Evolutionary conservation across 2,113 vertebrate species (phyloP), one percentile per base, ranked within the genome.

Genomic region (Ameiurus melas): DNA sequence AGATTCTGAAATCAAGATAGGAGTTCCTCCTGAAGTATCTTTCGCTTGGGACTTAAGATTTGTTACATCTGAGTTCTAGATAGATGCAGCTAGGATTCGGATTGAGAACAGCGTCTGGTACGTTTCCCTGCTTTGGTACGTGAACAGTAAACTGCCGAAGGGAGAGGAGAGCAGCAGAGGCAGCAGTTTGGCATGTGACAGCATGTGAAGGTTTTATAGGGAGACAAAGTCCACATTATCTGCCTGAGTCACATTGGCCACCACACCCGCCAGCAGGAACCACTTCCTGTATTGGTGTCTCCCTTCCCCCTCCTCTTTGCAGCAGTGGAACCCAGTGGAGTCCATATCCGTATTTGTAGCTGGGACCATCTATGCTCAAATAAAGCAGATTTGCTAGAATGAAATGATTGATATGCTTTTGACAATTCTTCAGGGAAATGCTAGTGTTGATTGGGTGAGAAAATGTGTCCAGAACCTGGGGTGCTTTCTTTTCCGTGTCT

Each of bases 181-280:
- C 82, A 84, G 70, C 83, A 33, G 17, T 62, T 68, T 43, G 51
- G 22, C 87, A 80, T 85, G 83, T 85, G 87, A 88, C 83, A 25
- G 62, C 83, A 68, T 58, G 73, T 80, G 87, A 88, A 79, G 81
- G 27, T 79, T 75, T 90, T 86, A 86, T 84, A 80, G 83, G 78
- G 70, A 80, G 70, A 79, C 85, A 86, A 86, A 86, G 89, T 86
- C 85, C 87, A 86, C 60, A 88, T 88, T 89, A 88, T 90, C 87
- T 88, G 71, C 53, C 62, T 71, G 64, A 86, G 89, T 88, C 89
- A 86, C 85, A 84, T 47, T 84, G 36, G 73, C 60, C 75, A 85
- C 73, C 89, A 88, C 89, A 73, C 89, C 89, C 84, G 47, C 80
- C 30, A 73, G 82, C 80, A 84, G 80, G 80, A 90, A 78, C 58